Percentiles rank a stretch among this genome's conserved stretches.
phyloP scores from a whole-genome alignment of 2,888 invertebrate species.

The Cloeon dipterum region DNA sequence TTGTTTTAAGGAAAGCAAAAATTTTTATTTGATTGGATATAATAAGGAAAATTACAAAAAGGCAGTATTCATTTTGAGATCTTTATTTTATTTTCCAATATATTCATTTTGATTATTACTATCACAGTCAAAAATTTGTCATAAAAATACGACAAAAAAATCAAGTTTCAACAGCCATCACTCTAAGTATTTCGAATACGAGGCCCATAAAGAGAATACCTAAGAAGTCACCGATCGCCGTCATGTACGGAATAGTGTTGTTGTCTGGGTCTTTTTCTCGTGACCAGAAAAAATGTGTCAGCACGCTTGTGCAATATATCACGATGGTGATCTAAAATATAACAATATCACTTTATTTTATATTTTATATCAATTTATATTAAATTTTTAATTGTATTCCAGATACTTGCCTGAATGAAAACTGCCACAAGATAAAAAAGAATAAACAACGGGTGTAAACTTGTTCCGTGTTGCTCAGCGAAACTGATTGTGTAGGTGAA shows the following conservation, averaged over 20 bases:
- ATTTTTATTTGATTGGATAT: too few relatives aligned
- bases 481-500: constrained; percentile 62
- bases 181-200: constrained; percentile 40
- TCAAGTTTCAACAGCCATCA: too few relatives aligned
- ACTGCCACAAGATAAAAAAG: constrained; percentile 59
- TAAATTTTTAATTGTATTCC: too few relatives aligned
- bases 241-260: constrained; percentile 80
- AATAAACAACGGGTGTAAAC: constrained; percentile 55
- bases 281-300: constrained; percentile 77
- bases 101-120: too few relatives aligned
- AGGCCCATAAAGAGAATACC: constrained; percentile 58
- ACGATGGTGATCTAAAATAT: constrained; percentile 56
- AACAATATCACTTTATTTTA: too few relatives aligned
- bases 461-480: constrained; percentile 33
- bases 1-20: too few relatives aligned
- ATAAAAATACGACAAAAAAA: too few relatives aligned
- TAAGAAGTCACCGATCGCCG: constrained; percentile 79
- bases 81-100: too few relatives aligned
- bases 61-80: too few relatives aligned
- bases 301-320: constrained; percentile 60
- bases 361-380: too few relatives aligned
- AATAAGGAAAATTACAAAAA: too few relatives aligned
- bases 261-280: constrained; percentile 81
- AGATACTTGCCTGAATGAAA: constrained; percentile 46
- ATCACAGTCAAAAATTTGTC: too few relatives aligned